A percentile compares a stretch with the other conserved stretches of the same genome.
These are phyloP conservation scores for Trinorchestia longiramus DNA, from an alignment of 1,140 invertebrate species.

Conservation along the genomic window DNA sequence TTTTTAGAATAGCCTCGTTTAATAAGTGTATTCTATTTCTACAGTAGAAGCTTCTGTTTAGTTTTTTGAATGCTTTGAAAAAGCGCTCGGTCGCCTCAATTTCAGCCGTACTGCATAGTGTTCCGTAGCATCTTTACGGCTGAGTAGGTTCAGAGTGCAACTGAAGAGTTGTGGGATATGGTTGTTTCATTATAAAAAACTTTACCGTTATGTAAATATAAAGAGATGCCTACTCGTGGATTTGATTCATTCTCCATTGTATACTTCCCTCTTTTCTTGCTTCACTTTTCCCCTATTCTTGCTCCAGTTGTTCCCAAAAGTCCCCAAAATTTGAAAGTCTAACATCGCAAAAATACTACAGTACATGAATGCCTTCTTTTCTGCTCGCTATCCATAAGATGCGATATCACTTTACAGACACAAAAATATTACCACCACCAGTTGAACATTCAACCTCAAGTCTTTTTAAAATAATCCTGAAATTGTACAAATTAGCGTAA, in stretches of 20 bases:
- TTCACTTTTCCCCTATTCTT: too few relatives aligned
- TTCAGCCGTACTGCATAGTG: neutral
- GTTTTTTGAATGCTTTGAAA: neutral
- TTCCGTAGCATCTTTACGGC: neutral
- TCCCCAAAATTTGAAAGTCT: neutral
- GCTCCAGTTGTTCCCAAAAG: neutral
- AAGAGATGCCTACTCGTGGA: neutral
- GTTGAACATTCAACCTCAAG: too few relatives aligned
- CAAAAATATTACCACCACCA: too few relatives aligned
- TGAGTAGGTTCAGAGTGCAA: neutral
- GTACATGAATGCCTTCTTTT: neutral
- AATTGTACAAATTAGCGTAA: too few relatives aligned
- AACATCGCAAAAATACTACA: neutral
- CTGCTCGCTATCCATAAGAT: too few relatives aligned
- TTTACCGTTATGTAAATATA: neutral
- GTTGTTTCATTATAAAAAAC: neutral
- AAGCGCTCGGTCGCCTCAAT: neutral
- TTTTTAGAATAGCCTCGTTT: conserved; percentile 2
- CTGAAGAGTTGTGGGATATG: neutral
- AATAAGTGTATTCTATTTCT: neutral
- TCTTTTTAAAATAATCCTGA: too few relatives aligned
- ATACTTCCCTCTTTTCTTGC: neutral
- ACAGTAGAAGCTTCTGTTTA: neutral
- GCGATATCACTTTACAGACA: too few relatives aligned
- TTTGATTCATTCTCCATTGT: neutral